Percentiles rank a stretch among this genome's conserved stretches.
phyloP scores from a whole-genome alignment of 2,888 invertebrate species.

The Synanthedon myopaeformis region DNA sequence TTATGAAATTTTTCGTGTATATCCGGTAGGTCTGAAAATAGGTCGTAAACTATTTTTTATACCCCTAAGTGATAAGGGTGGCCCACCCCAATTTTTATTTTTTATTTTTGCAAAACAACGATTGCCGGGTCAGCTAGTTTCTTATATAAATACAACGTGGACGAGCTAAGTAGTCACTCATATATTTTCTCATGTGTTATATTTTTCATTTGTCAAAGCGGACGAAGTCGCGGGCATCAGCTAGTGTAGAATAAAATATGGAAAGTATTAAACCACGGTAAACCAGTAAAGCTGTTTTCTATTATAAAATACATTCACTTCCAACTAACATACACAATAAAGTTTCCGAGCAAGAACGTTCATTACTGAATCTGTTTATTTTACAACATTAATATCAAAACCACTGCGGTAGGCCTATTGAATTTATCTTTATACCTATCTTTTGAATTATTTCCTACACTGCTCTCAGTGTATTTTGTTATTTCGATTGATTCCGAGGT shows the following conservation, averaged over 20 bases:
- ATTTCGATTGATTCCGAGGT: slow-evolving; percentile 35
- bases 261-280: background rate
- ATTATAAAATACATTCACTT: slow-evolving; percentile 16
- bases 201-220: no score
- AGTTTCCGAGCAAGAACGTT: slow-evolving; percentile 20
- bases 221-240: no score
- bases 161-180: no score
- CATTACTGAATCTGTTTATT: slow-evolving; percentile 38
- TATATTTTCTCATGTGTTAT: no score
- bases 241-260: background rate
- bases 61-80: no score
- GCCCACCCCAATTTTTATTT: no score
- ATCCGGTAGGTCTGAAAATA: no score
- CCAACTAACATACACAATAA: slow-evolving; percentile 29
- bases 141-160: no score
- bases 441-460: slow-evolving; percentile 28
- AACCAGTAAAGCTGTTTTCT: slow-evolving; percentile 24
- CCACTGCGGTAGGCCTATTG: slow-evolving; percentile 42
- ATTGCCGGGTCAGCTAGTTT: no score
- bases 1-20: no score
- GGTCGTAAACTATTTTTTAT: no score
- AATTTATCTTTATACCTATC: slow-evolving; percentile 35
- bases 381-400: slow-evolving; percentile 28
- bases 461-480: slow-evolving; percentile 16
- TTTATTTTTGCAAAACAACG: no score